phyloP scores from a whole-genome alignment of 2,888 invertebrate species.

The Flexamia atlantica region DNA sequence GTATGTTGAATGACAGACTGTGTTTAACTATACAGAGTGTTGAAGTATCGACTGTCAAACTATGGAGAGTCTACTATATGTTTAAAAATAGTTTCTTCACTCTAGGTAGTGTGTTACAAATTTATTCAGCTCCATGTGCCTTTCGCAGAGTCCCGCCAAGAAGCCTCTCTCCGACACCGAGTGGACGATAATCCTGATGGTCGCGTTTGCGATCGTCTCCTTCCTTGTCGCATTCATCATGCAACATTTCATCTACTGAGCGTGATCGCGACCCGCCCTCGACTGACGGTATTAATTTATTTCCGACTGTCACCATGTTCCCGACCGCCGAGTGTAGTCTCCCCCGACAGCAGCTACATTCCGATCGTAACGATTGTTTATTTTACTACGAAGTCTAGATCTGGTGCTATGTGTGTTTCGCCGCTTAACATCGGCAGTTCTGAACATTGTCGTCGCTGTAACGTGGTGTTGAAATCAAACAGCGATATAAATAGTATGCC shows the following conservation, averaged over 20 bases:
- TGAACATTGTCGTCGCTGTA: constrained; percentile 38
- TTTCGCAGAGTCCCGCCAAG: constrained; percentile 71
- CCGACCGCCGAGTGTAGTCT: constrained; percentile 20
- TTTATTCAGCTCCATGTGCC: too few relatives aligned
- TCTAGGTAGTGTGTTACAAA: too few relatives aligned
- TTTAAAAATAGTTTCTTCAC: too few relatives aligned
- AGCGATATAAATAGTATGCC: constrained; percentile 34
- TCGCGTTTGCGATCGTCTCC: constrained; percentile 80
- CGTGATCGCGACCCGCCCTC: neutral
- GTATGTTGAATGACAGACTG: too few relatives aligned
- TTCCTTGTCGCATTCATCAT: constrained; percentile 80
- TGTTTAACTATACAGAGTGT: too few relatives aligned
- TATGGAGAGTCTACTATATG: too few relatives aligned
- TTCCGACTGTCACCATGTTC: constrained; percentile 39
- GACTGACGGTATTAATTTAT: constrained; percentile 22
- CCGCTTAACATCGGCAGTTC: constrained; percentile 39
- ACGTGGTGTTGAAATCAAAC: constrained; percentile 26
- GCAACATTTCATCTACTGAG: constrained; percentile 76
- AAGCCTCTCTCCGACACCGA: constrained; percentile 79
- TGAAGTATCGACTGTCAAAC: too few relatives aligned
- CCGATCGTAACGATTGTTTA: constrained; percentile 11
- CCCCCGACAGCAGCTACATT: constrained; percentile 40
- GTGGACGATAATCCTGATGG: constrained; percentile 81
- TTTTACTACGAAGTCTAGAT: constrained; percentile 44
- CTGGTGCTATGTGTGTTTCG: constrained; percentile 48